A percentile compares a stretch with the other conserved stretches of the same genome.
phyloP scores from a whole-genome alignment of 2,797 vertebrate species.

The Acanthurus leucopareius region DNA sequence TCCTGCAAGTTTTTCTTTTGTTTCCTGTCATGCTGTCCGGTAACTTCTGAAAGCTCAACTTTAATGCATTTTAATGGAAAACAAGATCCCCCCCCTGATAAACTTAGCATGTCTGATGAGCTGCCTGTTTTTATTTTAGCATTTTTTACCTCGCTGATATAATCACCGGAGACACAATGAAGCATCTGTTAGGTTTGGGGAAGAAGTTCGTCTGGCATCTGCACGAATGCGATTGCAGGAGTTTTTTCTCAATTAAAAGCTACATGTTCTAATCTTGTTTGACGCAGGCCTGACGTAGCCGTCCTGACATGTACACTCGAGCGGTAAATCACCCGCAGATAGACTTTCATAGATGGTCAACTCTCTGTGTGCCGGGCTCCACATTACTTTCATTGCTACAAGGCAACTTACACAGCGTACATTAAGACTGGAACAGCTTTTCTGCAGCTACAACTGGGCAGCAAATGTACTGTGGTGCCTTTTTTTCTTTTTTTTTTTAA shows the following conservation, averaged over 20 bases:
- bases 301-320: conserved; percentile 70
- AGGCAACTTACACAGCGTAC: conserved; percentile 9
- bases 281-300: conserved; percentile 57
- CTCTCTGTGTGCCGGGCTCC: conserved; percentile 36
- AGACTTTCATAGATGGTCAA: conserved; percentile 43
- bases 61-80: conserved; percentile 34
- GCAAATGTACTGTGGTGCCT: background rate
- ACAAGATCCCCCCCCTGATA: conserved; percentile 19
- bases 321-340: conserved; percentile 70
- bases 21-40: conserved; percentile 1
- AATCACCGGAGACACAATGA: conserved; percentile 43
- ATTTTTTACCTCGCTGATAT: conserved; percentile 32
- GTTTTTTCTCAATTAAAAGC: conserved; percentile 76
- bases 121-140: conserved; percentile 48
- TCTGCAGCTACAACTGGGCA: conserved; percentile 11
- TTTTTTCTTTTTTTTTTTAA: background rate
- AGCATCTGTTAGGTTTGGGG: conserved; percentile 41
- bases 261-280: conserved; percentile 71
- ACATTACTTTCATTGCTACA: conserved; percentile 53
- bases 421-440: conserved; percentile 12
- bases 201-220: conserved; percentile 27
- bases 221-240: conserved; percentile 22
- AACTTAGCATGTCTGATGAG: conserved; percentile 17
- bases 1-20: background rate
- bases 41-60: conserved; percentile 22